A percentile compares a stretch with the other conserved stretches of the same genome.
These are phyloP conservation scores for Zhengitettix transpicula DNA, from an alignment of 2,888 invertebrate genomes.

Conservation along the genomic window DNA sequence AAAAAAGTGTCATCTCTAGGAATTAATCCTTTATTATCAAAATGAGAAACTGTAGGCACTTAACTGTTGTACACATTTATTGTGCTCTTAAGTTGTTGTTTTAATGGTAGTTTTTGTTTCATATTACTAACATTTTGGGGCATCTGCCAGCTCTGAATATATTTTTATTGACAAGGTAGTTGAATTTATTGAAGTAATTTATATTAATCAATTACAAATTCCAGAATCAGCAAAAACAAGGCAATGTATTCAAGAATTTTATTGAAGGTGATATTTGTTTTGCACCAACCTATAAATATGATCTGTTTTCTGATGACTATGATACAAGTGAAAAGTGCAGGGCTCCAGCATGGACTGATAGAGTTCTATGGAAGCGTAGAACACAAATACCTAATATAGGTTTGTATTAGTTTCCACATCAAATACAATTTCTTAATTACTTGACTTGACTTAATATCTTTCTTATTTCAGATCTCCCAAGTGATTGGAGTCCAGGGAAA, in stretches of 20 bases:
- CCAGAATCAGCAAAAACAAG: slow-evolving; percentile 56
- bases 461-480: slow-evolving; percentile 15
- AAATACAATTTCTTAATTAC: background rate
- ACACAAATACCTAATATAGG: slow-evolving; percentile 57
- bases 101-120: too few species aligned
- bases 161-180: too few species aligned
- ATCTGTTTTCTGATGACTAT: slow-evolving; percentile 95
- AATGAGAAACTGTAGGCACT: too few species aligned
- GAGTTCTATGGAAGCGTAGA: slow-evolving; percentile 83
- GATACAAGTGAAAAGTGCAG: slow-evolving; percentile 97
- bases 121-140: too few species aligned
- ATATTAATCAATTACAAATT: slow-evolving; percentile 10
- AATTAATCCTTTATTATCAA: too few species aligned
- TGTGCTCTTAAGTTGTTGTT: too few species aligned
- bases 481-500: slow-evolving; percentile 60
- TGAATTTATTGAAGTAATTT: too few species aligned
- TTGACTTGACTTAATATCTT: background rate
- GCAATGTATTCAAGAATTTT: slow-evolving; percentile 81
- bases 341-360: slow-evolving; percentile 96
- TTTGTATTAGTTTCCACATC: background rate
- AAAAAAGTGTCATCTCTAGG: too few species aligned
- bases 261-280: slow-evolving; percentile 83
- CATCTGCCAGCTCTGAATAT: too few species aligned
- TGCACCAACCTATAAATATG: slow-evolving; percentile 96
- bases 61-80: too few species aligned